Evolutionary conservation across 2,113 vertebrate genomes (phyloP).

Genomic region (Zosterops borbonicus): DNA sequence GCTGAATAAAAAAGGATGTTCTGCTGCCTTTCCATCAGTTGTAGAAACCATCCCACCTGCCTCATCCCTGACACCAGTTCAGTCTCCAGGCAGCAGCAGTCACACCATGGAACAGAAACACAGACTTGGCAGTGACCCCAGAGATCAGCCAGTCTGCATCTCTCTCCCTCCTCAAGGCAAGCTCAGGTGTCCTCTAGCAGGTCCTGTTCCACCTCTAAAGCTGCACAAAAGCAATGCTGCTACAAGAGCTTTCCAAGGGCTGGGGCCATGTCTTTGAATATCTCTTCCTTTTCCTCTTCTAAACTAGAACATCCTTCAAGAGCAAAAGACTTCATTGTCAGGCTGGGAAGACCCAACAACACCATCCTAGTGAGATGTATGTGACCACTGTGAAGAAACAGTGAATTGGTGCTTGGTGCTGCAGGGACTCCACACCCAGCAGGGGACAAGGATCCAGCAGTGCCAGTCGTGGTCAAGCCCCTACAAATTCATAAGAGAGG

Average conservation of each 20-base stretch:
- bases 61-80: background rate
- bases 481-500: fast-evolving
- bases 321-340: background rate
- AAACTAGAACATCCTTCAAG: background rate
- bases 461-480: background rate
- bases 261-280: background rate
- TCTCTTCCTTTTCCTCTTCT: background rate
- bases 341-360: background rate
- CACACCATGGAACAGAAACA: fast-evolving
- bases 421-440: background rate
- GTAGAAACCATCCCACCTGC: background rate
- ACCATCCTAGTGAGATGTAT: background rate
- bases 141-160: background rate
- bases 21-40: background rate
- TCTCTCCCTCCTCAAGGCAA: background rate
- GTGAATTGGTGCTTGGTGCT: background rate
- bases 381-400: background rate
- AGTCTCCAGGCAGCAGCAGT: background rate
- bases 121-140: background rate
- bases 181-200: background rate
- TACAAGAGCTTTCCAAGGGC: background rate
- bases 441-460: background rate
- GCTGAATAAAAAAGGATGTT: background rate
- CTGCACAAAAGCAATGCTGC: background rate
- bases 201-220: background rate